phyloP scores from a whole-genome alignment of 2,113 vertebrate genomes.

The Burhinus bistriatus region DNA sequence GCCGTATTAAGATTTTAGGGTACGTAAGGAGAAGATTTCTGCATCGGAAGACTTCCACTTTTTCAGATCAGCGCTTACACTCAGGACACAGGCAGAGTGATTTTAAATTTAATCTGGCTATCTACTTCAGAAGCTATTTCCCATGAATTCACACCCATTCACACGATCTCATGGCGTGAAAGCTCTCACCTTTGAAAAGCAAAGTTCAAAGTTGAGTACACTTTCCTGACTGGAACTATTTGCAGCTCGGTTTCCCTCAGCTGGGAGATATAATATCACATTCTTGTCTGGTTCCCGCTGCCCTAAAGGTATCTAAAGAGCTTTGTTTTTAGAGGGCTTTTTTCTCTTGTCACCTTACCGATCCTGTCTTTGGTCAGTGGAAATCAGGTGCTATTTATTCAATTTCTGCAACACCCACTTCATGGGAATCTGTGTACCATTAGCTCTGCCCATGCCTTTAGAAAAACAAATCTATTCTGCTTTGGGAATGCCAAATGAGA shows the following conservation, averaged over 20 bases:
- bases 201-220: not conserved
- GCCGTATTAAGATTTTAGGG: not conserved
- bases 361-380: not conserved
- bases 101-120: not conserved
- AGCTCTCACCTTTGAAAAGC: conserved; percentile 30
- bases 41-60: not conserved
- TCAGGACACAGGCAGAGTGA: not conserved
- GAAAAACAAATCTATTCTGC: conserved; percentile 39
- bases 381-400: conserved; percentile 39
- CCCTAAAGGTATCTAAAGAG: not conserved
- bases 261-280: not conserved
- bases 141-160: conserved; percentile 7
- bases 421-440: conserved; percentile 10
- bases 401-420: conserved; percentile 21
- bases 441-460: conserved; percentile 1
- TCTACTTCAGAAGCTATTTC: not conserved
- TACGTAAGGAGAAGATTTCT: not conserved
- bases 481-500: not conserved
- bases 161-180: not conserved
- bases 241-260: not conserved
- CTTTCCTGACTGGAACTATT: conserved; percentile 17
- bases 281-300: not conserved
- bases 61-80: not conserved
- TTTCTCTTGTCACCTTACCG: not conserved
- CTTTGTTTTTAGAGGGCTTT: not conserved